Conservation (phyloP, 2,113 vertebrate genomes). For the Hydropotes inermis region DNA sequence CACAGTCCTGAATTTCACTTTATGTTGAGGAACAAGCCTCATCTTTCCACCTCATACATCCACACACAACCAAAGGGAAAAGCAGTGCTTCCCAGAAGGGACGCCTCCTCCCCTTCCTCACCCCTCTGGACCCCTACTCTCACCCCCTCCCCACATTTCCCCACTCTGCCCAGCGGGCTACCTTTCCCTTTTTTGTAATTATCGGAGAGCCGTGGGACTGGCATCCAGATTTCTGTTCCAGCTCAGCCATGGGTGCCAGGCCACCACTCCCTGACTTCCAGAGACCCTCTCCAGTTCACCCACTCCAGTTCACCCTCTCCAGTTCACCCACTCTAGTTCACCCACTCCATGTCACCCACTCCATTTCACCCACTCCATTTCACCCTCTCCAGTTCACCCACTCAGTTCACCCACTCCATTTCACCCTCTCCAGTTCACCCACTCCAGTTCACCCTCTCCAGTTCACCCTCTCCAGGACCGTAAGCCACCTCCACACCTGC, state of each 20-base stretch:
- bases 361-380: neutral
- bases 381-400: neutral
- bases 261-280: neutral
- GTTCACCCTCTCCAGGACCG: neutral
- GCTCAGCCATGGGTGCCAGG: neutral
- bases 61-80: neutral
- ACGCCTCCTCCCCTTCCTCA: rapidly evolving
- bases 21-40: neutral
- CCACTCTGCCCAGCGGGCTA: neutral
- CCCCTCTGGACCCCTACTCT: neutral
- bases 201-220: neutral
- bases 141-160: no score
- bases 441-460: no score
- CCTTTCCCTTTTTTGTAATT: neutral
- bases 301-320: no score
- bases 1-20: neutral
- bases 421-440: neutral
- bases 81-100: neutral
- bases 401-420: no score
- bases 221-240: slow-evolving; percentile 7
- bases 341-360: no score
- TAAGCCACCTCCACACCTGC: neutral
- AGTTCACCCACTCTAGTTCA: no score
- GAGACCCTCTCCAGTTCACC: neutral
- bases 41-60: neutral